Base-by-base conservation (phyloP, 2,888 invertebrate genomes). In the Hypercompe scribonia region DNA sequence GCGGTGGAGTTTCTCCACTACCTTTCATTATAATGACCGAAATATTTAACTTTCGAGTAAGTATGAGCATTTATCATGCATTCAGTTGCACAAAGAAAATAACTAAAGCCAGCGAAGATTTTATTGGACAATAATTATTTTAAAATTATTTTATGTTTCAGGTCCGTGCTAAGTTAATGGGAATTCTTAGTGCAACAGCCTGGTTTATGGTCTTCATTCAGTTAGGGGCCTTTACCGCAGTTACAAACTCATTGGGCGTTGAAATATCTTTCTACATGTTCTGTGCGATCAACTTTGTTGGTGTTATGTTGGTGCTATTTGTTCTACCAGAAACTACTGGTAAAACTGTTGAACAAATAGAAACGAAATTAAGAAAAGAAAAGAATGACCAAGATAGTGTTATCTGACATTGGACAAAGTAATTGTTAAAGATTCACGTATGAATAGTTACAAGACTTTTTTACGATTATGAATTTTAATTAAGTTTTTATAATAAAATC, bases 241-340 rank as follows among this genome's bases (percentile, higher is more conserved):
- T 91, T 11, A 76, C 87, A 0, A 81, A 73, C n/a, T 73, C 74
- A 1, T 80, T 92, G 3, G 95, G 95, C 1, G 86, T 84, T 1
- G 85, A 92, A 67, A 86, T 88, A 0, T 87, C 89, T 2, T 95
- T 93, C 84, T 90, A 87, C 79, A 77, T 90, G 24, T 95, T 91
- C 76, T 87, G 90, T 7, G 80, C 76, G 0, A 81, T 91, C 13
- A 94, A 94, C 77, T 50, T 91, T 2, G 15, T 86, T 2, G 91
- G 93, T 0, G 83, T 88, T 3, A 46, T 90, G 4, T 83, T 91
- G n/a, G 86, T 87, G 4, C 46, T 92, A 2, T 46, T 90, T 5
- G 78, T 87, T 3, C 78, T 96, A 7, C 95, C 95, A 0, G 96
- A 96, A 81, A 95, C 95, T 0, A 94, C 90, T 69, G 93, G 92